Evolutionary conservation across 2,797 vertebrate genomes (phyloP).

Genomic region (Paramormyrops hopkinsi): DNA sequence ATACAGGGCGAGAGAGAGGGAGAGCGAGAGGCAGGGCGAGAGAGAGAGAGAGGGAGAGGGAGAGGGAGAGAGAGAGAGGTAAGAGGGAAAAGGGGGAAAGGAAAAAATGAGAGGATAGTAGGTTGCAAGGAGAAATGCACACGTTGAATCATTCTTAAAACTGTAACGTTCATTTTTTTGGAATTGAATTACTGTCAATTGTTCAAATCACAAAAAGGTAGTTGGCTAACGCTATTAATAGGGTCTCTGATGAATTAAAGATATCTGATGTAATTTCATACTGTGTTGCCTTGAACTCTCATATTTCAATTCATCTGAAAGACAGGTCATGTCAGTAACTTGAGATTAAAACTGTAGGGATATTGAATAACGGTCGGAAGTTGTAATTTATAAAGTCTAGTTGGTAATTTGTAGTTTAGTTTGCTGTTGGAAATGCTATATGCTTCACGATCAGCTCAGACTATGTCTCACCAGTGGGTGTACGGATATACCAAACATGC

Average conservation of each 20-base stretch:
- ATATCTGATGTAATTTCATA: background rate
- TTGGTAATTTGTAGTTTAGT: background rate
- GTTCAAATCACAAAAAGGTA: background rate
- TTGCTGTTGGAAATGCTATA: background rate
- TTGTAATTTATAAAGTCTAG: background rate
- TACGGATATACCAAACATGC: background rate
- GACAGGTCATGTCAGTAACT: background rate
- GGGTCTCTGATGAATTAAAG: background rate
- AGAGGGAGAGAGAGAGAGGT: background rate
- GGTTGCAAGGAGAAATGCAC: background rate
- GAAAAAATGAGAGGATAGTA: slow-evolving; percentile 1
- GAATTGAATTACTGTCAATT: background rate
- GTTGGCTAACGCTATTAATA: background rate
- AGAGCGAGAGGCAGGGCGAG: slow-evolving; percentile 5
- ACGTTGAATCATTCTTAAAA: background rate
- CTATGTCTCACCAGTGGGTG: background rate
- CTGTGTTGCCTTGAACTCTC: background rate
- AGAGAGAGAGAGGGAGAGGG: slow-evolving; percentile 19
- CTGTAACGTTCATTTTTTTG: background rate
- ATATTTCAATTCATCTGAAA: background rate
- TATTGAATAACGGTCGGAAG: background rate
- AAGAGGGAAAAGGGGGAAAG: slow-evolving; percentile 17
- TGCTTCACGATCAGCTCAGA: background rate
- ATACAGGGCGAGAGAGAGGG: slow-evolving; percentile 25
- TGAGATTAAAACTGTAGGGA: background rate